Base-by-base conservation (phyloP, 1,140 invertebrate genomes). In the Ectropis grisescens region DNA sequence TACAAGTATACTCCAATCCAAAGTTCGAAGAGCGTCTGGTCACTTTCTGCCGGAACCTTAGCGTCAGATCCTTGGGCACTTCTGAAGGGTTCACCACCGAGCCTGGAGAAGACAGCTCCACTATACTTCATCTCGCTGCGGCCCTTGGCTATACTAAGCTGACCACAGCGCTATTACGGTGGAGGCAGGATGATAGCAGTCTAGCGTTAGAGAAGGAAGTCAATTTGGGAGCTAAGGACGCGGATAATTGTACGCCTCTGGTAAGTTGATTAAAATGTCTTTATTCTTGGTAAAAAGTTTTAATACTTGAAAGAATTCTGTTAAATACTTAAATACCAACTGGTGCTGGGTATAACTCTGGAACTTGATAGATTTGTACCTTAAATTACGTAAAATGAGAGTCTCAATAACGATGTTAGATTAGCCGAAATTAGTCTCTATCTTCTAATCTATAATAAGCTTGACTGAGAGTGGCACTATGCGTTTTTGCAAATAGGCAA, bases 161-260 rank as follows among this genome's bases (percentile, higher is more conserved):
- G 24, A 90, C 94, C 12, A 93, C 91, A 45, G 89, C 90, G 2
- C 84, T 97, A 57, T 81, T 96, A 22, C 90, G 93, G 46, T 96
- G 94, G 94, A 87, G 92, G 42, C 86, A 92, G 7, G 93, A 96
- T 72, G 95, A 95, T 82, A 91, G 91, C 24, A 94, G 92, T 52
- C 85, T 91, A 51, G 86, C 95, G 28, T 80, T 98, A 24, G 93
- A 97, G 65, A 90, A 90, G 13, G 95, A 98, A 84, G 90, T 98
- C 2, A 94, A 98, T 84, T 92, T 95, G 46, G 85, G 96, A 11
- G 90, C 92, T 56, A 89, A 93, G 55, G 96, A 98, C 76, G 87
- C 89, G 46, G 89, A 93, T 49, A 94, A 94, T 16, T 92, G 89
- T 48, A 98, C 95, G 0, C 95, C 96, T 27, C 83, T 98, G 69